These are phyloP conservation scores for Lutraria rhynchaena DNA, from an alignment of 1,140 invertebrate genomes.

Conservation along the genomic window DNA sequence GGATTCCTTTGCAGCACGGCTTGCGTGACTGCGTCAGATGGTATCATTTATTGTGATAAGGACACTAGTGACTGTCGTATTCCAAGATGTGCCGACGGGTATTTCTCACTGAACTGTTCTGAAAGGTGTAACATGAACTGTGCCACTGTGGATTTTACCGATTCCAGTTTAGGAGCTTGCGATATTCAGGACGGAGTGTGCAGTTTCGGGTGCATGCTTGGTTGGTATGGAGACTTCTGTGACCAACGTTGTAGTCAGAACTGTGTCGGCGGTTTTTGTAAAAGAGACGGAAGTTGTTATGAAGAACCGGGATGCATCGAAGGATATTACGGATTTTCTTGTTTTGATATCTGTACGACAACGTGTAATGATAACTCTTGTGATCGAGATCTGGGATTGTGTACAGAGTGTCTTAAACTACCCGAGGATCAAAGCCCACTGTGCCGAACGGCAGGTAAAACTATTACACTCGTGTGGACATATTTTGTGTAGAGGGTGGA, in stretches of 20 bases:
- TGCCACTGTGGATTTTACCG: background rate
- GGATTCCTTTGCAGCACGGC: background rate
- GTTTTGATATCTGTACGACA: background rate
- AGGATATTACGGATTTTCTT: constrained; percentile 35
- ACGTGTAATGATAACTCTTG: constrained; percentile 41
- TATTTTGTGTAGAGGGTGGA: too few relatives aligned
- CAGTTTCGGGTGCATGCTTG: constrained; percentile 19
- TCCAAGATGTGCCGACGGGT: background rate
- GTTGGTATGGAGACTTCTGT: constrained; percentile 35
- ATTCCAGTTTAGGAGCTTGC: background rate
- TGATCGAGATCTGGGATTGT: constrained; percentile 22
- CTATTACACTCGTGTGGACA: too few relatives aligned
- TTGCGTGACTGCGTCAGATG: background rate
- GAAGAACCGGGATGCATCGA: constrained; percentile 6
- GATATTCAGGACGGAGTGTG: constrained; percentile 10
- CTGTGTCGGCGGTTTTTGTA: constrained; percentile 1
- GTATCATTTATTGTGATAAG: constrained; percentile 34
- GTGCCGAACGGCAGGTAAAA: constrained; percentile 42
- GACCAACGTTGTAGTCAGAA: background rate
- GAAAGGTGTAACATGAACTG: constrained; percentile 13
- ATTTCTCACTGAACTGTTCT: constrained; percentile 6
- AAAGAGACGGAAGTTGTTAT: constrained; percentile 23
- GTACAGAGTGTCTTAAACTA: constrained; percentile 19
- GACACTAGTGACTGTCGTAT: constrained; percentile 10
- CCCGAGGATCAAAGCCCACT: constrained; percentile 10